Evolutionary conservation across 1,140 invertebrate genomes (phyloP).

Genomic region (Micrasema longulum): DNA sequence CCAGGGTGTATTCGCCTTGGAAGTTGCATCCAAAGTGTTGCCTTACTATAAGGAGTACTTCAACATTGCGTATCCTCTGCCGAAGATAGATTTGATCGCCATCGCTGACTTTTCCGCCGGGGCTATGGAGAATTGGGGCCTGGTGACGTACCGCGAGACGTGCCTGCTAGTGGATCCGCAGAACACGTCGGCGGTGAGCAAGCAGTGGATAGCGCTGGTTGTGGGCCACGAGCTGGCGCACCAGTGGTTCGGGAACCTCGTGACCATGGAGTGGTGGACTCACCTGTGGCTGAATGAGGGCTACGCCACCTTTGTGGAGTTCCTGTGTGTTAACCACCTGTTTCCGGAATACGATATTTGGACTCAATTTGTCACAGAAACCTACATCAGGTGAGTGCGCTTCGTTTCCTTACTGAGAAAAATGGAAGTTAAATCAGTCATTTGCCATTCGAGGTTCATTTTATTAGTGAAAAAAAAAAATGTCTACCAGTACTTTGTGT

Average conservation of each 20-base stretch:
- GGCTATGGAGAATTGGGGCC: constrained; percentile 98
- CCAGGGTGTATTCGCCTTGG: constrained; percentile 91
- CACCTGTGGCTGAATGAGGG: constrained; percentile 93
- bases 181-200: constrained; percentile 84
- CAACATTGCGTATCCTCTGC: constrained; percentile 93
- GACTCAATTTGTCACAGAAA: constrained; percentile 91
- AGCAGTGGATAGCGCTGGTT: constrained; percentile 89
- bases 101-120: constrained; percentile 93
- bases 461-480: too few relatives aligned
- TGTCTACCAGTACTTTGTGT: too few relatives aligned
- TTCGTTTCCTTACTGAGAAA: constrained; percentile 16
- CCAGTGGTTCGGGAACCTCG: constrained; percentile 89
- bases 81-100: constrained; percentile 96
- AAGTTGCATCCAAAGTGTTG: constrained; percentile 86
- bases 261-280: constrained; percentile 93
- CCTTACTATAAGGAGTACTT: constrained; percentile 96
- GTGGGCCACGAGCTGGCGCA: constrained; percentile 91
- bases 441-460: too few relatives aligned
- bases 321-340: constrained; percentile 86
- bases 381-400: constrained; percentile 71
- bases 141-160: constrained; percentile 79
- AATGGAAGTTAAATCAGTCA: too few relatives aligned
- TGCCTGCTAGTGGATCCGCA: constrained; percentile 86
- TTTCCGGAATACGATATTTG: constrained; percentile 95
- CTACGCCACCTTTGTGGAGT: constrained; percentile 91